These are phyloP conservation scores for Arrhamphus sclerolepis DNA, from an alignment of 2,797 vertebrate genomes.

Conservation along the genomic window DNA sequence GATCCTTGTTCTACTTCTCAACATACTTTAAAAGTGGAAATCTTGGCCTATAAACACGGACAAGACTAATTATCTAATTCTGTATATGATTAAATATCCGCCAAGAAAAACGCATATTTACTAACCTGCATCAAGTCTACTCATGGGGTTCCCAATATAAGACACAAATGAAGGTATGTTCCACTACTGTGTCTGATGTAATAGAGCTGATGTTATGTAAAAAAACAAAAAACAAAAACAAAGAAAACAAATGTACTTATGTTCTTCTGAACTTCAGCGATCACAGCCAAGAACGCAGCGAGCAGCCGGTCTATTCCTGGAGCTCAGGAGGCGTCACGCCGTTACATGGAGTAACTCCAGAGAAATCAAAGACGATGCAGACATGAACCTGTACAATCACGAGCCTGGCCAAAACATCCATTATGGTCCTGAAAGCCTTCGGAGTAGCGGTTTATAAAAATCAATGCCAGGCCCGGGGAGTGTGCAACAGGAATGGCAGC, in stretches of 20 bases:
- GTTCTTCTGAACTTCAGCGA: conserved; percentile 34
- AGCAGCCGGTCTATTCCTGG: conserved; percentile 47
- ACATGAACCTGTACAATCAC: conserved; percentile 29
- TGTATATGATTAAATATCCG: too few species aligned
- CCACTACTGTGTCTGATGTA: background rate
- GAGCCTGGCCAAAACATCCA: conserved; percentile 44
- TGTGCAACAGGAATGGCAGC: conserved; percentile 57
- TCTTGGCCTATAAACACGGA: background rate
- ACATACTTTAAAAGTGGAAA: too few species aligned
- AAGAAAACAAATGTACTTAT: conserved; percentile 24
- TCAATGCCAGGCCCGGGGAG: conserved; percentile 64
- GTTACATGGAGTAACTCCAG: conserved; percentile 27
- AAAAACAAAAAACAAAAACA: background rate
- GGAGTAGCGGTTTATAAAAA: conserved; percentile 59
- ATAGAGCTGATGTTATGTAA: background rate
- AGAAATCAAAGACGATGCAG: conserved; percentile 25
- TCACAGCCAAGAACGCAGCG: conserved; percentile 21
- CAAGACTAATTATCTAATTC: too few species aligned
- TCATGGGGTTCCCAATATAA: background rate
- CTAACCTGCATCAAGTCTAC: background rate
- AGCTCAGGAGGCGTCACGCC: conserved; percentile 32
- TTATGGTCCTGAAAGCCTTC: conserved; percentile 53
- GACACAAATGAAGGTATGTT: conserved; percentile 7
- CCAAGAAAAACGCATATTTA: background rate
- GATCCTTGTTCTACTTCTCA: too few species aligned